Percentiles rank a stretch among this genome's conserved stretches.
These are phyloP conservation scores for Beroe forskalii DNA, from an alignment of 37 sponge, comb jelly and placozoan species.

Conservation along the genomic window DNA sequence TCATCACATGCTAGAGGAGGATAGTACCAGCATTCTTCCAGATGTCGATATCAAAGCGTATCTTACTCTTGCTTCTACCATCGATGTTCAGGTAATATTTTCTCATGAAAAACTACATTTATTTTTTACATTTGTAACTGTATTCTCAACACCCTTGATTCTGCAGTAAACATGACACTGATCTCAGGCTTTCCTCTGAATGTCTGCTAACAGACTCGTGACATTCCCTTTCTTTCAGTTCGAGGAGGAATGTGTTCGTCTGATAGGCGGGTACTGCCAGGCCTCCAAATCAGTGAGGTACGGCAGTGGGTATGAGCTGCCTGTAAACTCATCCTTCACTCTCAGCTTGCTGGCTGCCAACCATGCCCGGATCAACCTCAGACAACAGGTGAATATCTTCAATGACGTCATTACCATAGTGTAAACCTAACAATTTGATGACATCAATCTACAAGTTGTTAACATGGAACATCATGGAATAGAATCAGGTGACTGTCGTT, in stretches of 20 bases:
- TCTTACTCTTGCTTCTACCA: slow-evolving; percentile 8
- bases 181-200: too few relatives aligned
- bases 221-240: too few relatives aligned
- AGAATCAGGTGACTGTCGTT: too few relatives aligned
- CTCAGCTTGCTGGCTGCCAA: slow-evolving; percentile 25
- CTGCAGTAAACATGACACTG: too few relatives aligned
- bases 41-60: slow-evolving; percentile 21
- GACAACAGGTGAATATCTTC: not conserved
- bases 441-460: too few relatives aligned
- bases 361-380: slow-evolving; percentile 17
- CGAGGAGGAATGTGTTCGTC: not conserved
- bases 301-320: slow-evolving; percentile 46
- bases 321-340: not conserved
- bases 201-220: too few relatives aligned
- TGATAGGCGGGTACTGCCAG: slow-evolving; percentile 37
- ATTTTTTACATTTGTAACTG: too few relatives aligned
- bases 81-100: not conserved
- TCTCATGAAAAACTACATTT: not conserved
- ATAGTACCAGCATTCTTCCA: not conserved
- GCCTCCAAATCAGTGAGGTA: slow-evolving; percentile 53
- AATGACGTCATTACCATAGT: too few relatives aligned
- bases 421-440: too few relatives aligned
- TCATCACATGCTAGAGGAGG: not conserved
- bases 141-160: too few relatives aligned
- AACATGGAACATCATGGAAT: too few relatives aligned